phyloP scores from a whole-genome alignment of 1,140 invertebrate genomes.

The Aphaenogaster ashmeadi region DNA sequence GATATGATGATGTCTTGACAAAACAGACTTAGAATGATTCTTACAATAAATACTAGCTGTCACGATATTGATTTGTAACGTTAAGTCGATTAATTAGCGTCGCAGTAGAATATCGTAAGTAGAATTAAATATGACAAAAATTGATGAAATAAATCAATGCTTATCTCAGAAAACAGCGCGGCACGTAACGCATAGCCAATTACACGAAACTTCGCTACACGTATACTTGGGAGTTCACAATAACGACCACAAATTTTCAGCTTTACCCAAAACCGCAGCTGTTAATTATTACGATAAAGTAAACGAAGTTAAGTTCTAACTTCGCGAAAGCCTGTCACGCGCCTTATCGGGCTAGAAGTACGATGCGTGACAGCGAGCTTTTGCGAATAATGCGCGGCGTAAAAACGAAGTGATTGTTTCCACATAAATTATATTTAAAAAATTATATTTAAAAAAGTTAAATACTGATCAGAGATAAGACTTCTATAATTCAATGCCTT shows the following conservation, averaged over 20 bases:
- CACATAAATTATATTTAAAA: background rate
- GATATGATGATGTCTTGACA: background rate
- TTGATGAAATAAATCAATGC: background rate
- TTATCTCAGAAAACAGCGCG: constrained; percentile 24
- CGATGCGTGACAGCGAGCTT: constrained; percentile 36
- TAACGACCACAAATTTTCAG: constrained; percentile 49
- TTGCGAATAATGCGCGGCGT: constrained; percentile 36
- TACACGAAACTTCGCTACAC: constrained; percentile 24
- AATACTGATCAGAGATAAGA: background rate
- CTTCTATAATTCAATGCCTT: background rate
- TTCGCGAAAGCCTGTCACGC: constrained; percentile 34
- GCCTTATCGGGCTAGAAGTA: constrained; percentile 26
- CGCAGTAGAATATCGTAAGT: background rate
- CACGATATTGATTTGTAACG: background rate
- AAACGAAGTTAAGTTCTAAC: constrained; percentile 47
- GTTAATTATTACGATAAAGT: constrained; percentile 60
- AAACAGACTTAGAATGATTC: background rate
- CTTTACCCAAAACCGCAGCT: constrained; percentile 50
- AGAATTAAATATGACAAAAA: background rate
- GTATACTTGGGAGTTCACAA: constrained; percentile 46
- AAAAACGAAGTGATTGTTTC: background rate
- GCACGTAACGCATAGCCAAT: constrained; percentile 20
- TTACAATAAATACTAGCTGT: background rate
- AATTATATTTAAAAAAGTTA: background rate
- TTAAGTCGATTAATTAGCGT: background rate